Percentiles rank a stretch among this genome's conserved stretches.
Evolutionary conservation across 2,797 vertebrate species (phyloP).

Genomic region (Gymnodraco acuticeps): DNA sequence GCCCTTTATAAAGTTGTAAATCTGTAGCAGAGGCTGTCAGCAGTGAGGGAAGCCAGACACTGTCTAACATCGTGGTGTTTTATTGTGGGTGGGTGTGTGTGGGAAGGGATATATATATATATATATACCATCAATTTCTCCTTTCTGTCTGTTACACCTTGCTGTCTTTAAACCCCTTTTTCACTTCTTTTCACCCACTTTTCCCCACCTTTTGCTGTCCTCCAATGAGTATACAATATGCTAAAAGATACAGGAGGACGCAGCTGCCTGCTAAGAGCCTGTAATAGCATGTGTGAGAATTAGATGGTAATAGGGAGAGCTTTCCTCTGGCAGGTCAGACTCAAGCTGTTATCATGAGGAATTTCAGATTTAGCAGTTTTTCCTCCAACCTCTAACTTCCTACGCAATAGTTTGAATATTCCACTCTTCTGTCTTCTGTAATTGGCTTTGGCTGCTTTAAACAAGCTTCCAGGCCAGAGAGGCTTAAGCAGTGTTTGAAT

Average conservation of each 20-base stretch:
- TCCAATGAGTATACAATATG: constrained; percentile 22
- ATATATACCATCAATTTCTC: constrained; percentile 47
- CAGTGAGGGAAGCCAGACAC: constrained; percentile 49
- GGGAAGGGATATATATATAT: too few species aligned
- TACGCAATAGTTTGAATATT: constrained; percentile 28
- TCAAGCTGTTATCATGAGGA: constrained; percentile 31
- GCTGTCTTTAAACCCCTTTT: neutral
- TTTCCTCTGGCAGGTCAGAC: constrained; percentile 18
- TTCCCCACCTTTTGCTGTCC: neutral
- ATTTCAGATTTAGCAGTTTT: constrained; percentile 14
- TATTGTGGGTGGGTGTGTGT: constrained; percentile 11
- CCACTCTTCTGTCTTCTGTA: constrained; percentile 32
- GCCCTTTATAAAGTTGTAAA: constrained; percentile 51
- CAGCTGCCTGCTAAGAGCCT: constrained; percentile 43
- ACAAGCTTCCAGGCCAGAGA: constrained; percentile 33
- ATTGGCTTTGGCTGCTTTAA: constrained; percentile 50
- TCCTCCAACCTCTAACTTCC: constrained; percentile 7
- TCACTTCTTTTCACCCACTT: neutral
- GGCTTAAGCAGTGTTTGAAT: constrained; percentile 8
- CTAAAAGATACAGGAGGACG: constrained; percentile 48
- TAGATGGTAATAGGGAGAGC: constrained; percentile 19
- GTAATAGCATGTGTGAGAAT: constrained; percentile 34
- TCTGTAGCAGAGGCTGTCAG: constrained; percentile 43
- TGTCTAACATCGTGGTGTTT: constrained; percentile 34
- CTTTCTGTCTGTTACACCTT: constrained; percentile 16